Conservation (phyloP, 2,888 invertebrate genomes). For the Ophioninae sp. region DNA sequence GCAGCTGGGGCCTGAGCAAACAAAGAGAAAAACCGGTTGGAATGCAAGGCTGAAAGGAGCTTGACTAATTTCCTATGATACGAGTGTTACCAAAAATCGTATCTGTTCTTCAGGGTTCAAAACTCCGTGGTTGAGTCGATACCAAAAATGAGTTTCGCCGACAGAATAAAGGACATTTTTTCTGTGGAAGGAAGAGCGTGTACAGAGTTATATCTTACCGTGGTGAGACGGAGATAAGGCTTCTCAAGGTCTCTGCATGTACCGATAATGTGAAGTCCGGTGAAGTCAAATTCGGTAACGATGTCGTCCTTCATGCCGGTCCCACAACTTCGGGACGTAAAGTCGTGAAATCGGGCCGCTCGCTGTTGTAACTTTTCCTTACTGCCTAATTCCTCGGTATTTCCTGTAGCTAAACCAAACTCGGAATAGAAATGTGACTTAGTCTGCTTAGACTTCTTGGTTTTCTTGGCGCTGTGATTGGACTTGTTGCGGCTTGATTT, state of each 20-base stretch:
- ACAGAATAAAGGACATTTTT: too few relatives aligned
- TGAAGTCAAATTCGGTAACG: constrained; percentile 90
- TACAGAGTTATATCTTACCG: constrained; percentile 78
- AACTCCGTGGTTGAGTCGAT: too few relatives aligned
- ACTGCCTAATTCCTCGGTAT: constrained; percentile 86
- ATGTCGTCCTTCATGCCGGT: constrained; percentile 82
- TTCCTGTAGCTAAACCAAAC: constrained; percentile 85
- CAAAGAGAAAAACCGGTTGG: neutral
- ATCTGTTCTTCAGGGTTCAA: neutral
- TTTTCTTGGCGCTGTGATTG: constrained; percentile 67
- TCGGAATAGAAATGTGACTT: constrained; percentile 85
- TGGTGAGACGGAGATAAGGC: constrained; percentile 95
- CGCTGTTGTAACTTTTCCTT: constrained; percentile 92
- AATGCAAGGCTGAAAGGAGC: neutral
- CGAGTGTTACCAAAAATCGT: neutral
- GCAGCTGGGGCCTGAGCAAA: constrained; percentile 91
- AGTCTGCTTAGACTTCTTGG: constrained; percentile 82
- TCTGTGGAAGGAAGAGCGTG: neutral
- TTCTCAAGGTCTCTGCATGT: constrained; percentile 97
- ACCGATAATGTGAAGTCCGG: constrained; percentile 95
- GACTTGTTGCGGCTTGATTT: constrained; percentile 72
- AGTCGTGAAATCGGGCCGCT: constrained; percentile 91
- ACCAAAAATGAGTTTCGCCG: too few relatives aligned
- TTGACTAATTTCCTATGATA: neutral
- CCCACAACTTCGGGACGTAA: constrained; percentile 82